A percentile compares a stretch with the other conserved stretches of the same genome.
Conservation (phyloP, 2,888 invertebrate genomes). For the Steinernema scapterisci region DNA sequence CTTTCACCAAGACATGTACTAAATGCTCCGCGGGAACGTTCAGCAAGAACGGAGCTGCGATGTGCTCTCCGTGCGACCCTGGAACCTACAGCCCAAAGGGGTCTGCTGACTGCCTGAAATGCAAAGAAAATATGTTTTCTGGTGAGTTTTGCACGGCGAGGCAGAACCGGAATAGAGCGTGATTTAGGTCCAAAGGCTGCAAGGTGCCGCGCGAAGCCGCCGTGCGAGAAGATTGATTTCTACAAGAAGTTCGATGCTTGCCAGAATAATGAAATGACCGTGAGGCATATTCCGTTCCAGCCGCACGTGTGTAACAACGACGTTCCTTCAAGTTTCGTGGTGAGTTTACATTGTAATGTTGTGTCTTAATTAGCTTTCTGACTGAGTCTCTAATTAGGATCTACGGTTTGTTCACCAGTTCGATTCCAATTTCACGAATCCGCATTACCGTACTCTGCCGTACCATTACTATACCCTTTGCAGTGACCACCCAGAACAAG, state of each 20-base stretch:
- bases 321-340: slow-evolving; percentile 9
- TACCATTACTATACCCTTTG: no score
- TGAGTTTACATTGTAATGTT: not conserved
- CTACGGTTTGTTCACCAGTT: no score
- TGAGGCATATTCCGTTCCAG: slow-evolving; percentile 23
- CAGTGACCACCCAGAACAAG: no score
- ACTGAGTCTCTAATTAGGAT: no score
- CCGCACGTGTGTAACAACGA: slow-evolving; percentile 41
- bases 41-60: slow-evolving; percentile 68
- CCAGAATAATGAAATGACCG: slow-evolving; percentile 27
- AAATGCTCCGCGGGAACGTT: slow-evolving; percentile 68
- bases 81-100: slow-evolving; percentile 70
- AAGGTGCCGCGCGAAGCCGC: slow-evolving; percentile 64
- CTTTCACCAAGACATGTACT: slow-evolving; percentile 72
- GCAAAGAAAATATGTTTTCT: slow-evolving; percentile 66
- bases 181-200: slow-evolving; percentile 34
- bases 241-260: slow-evolving; percentile 68
- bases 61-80: slow-evolving; percentile 70
- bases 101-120: slow-evolving; percentile 69
- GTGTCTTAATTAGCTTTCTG: no score
- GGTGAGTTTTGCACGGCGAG: slow-evolving; percentile 40
- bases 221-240: slow-evolving; percentile 72
- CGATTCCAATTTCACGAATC: no score
- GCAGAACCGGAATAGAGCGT: not conserved
- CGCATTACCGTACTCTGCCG: no score